Percentiles rank a stretch among this genome's conserved stretches.
These are phyloP conservation scores for Gadopsis bispinosus DNA, from an alignment of 2,797 vertebrate species.

Conservation along the genomic window DNA sequence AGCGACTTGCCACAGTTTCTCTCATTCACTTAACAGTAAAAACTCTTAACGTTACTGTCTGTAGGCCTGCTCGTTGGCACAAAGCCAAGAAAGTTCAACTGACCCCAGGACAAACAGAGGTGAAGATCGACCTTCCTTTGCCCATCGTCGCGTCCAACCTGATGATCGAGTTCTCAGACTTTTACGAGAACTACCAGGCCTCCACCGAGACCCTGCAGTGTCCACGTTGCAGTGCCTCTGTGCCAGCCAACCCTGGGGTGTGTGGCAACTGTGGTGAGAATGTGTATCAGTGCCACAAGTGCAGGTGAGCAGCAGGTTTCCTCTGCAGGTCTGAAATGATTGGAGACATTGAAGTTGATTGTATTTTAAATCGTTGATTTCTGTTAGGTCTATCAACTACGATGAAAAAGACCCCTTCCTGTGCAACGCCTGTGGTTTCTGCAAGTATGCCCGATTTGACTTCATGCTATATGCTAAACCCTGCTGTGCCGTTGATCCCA, in stretches of 20 bases:
- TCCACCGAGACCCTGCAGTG: constrained; percentile 98
- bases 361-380: background rate
- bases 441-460: constrained; percentile 98
- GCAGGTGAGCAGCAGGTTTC: constrained; percentile 86
- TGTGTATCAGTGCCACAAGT: constrained; percentile 99
- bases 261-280: constrained; percentile 99
- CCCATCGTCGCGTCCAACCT: constrained; percentile 98
- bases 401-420: constrained; percentile 99
- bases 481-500: constrained; percentile 98
- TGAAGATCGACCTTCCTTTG: constrained; percentile 96
- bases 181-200: constrained; percentile 99
- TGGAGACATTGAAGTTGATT: background rate
- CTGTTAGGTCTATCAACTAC: constrained; percentile 95
- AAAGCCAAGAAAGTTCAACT: constrained; percentile 98
- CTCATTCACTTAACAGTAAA: background rate
- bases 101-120: constrained; percentile 97
- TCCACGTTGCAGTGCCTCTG: constrained; percentile 96
- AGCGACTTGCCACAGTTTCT: background rate
- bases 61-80: constrained; percentile 98
- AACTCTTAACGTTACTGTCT: background rate
- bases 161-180: constrained; percentile 99
- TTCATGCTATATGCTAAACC: constrained; percentile 99
- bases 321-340: background rate
- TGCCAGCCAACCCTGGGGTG: constrained; percentile 97
- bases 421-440: constrained; percentile 98